Evolutionary conservation across 64 coral and sea anemone genomes (phyloP), one percentile per base, ranked within the genome.

Genomic region (Porites australiensis): DNA sequence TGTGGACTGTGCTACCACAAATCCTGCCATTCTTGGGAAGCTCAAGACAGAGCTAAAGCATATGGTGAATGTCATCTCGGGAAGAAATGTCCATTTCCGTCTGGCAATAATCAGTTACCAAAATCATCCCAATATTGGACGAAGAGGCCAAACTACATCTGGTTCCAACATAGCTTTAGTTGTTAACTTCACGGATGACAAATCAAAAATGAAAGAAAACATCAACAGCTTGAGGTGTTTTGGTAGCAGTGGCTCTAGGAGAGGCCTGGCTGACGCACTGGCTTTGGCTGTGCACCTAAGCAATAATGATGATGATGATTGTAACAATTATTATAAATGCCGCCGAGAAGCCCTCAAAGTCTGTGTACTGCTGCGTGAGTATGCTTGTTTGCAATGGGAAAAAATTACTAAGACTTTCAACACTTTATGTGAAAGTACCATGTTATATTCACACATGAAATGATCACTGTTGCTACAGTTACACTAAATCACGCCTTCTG

Each of bases 341-440:
- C 81, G 81, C 8, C 50, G 1, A 10, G 63, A 84, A 21, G 81
- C 81, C 9, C 19, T 84, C 19, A 84, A 69, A 84, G 44, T 84
- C 45, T 84, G 81, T 8, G 47, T 84, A 84, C 68, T 84, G 69
- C 63, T 84, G 45, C 81, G 81, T 84, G 18, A 84, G 81, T 84
- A n/a, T n/a, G n/a, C n/a, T n/a, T n/a, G n/a, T n/a, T n/a, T n/a
- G n/a, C n/a, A n/a, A n/a, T n/a, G n/a, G n/a, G n/a, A n/a, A n/a
- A n/a, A n/a, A n/a, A n/a, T n/a, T n/a, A n/a, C n/a, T n/a, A n/a
- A 18, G 19, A 5, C 13, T 8, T 57, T 57, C n/a, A n/a, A n/a
- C n/a, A n/a, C n/a, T 57, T 57, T 8, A 57, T 57, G 53, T 57
- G 53, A n/a, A n/a, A n/a, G n/a, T n/a, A n/a, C n/a, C n/a, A n/a